Percentiles rank a stretch among this genome's conserved stretches.
phyloP scores from a whole-genome alignment of 2,113 vertebrate genomes.

The Vimba vimba region DNA sequence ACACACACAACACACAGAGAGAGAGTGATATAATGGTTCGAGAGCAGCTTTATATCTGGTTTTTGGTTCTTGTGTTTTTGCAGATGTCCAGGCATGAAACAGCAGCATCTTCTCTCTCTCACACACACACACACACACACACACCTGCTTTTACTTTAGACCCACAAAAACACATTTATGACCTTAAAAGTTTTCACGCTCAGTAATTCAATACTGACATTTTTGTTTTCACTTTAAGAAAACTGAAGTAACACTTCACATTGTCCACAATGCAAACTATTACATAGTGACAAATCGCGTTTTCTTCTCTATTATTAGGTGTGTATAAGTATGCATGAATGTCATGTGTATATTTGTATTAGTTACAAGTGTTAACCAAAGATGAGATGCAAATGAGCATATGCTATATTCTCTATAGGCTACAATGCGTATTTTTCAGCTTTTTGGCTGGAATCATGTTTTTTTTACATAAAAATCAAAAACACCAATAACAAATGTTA shows the following conservation, averaged over 20 bases:
- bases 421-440: too few species aligned
- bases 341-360: too few species aligned
- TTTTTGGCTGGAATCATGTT: too few species aligned
- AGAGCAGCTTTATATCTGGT: not conserved
- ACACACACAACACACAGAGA: too few species aligned
- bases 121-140: not conserved
- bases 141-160: not conserved
- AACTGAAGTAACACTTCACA: not conserved
- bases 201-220: too few species aligned
- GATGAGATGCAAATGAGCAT: too few species aligned
- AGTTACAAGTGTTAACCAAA: too few species aligned
- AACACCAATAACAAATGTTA: not conserved
- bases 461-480: too few species aligned
- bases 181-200: not conserved
- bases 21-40: too few species aligned
- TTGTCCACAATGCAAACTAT: not conserved
- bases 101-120: not conserved
- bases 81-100: not conserved
- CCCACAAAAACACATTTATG: not conserved
- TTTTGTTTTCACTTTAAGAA: not conserved
- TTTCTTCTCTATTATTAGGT: too few species aligned
- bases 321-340: too few species aligned
- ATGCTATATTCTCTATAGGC: too few species aligned
- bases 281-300: not conserved
- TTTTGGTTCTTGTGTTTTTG: not conserved